Evolutionary conservation across 2,888 invertebrate genomes (phyloP).

Genomic region (Calameuta idolon): DNA sequence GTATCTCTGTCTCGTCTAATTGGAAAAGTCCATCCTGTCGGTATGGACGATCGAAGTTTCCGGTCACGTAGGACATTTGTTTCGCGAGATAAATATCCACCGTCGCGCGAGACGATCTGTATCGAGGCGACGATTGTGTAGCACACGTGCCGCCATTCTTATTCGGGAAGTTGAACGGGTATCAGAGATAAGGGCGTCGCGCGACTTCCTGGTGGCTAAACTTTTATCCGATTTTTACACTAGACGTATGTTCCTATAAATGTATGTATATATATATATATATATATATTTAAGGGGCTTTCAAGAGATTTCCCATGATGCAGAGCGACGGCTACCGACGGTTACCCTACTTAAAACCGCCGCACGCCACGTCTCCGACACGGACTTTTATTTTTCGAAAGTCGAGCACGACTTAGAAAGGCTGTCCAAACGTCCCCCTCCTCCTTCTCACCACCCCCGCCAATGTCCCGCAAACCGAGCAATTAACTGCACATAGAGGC

Average conservation of each 20-base stretch:
- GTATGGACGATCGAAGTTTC: slow-evolving; percentile 38
- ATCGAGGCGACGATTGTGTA: slow-evolving; percentile 2
- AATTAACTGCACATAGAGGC: background rate
- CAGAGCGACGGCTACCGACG: background rate
- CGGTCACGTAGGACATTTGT: slow-evolving; percentile 39
- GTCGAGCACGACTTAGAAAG: background rate
- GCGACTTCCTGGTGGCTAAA: background rate
- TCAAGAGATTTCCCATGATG: background rate
- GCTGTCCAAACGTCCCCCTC: background rate
- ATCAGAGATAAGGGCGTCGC: background rate
- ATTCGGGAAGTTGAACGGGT: slow-evolving; percentile 28
- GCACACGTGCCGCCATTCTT: slow-evolving; percentile 37
- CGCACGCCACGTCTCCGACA: background rate
- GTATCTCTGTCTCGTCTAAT: slow-evolving; percentile 51
- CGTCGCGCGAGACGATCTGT: background rate
- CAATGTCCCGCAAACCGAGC: background rate
- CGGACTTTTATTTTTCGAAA: background rate
- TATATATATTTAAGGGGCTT: background rate
- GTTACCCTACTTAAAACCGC: background rate
- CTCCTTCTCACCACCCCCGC: background rate
- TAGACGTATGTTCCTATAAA: background rate
- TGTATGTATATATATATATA: too few species aligned
- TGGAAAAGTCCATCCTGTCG: slow-evolving; percentile 51
- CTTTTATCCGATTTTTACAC: background rate
- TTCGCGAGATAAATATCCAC: slow-evolving; percentile 35